Base-by-base conservation (phyloP, 2,888 invertebrate genomes). In the Lydus trimaculatus region DNA sequence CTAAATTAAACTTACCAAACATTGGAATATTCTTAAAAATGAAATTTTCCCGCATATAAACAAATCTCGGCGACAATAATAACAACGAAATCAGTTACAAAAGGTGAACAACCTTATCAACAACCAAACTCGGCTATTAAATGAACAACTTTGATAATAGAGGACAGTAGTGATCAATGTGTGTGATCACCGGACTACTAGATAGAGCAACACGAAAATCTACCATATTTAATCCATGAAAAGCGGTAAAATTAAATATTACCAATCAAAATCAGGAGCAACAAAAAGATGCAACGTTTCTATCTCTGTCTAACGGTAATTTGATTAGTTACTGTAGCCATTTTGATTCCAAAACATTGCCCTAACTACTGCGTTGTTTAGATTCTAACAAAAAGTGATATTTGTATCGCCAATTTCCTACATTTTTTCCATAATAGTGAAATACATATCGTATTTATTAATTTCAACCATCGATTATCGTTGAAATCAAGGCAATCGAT, bases 1-100 rank as follows among this genome's bases (percentile, higher is more conserved):
- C 17, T 17, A 43, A 43, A 13, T 43, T 11, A 17, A 43, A 43
- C 48, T 52, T 52, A 52, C 48, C 23, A 2, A 52, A 11, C 11
- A 8, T 52, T 52, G 11, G 11, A 52, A 9, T 23, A 52, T 52
- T 23, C 23, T 52, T 23, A 52, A 52, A 68, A 60, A 63, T 64
- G 64, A 67, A 67, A 63, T 67, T 64, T 67, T 67, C 68, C 64
- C 64, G 64, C 64, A 68, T 68, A 67, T 67, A 67, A 67, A 67
- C 67, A 67, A 67, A 48, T 6, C 20, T 8, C 2, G 9, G 20
- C 17, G 48, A 17, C 48, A 48, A 48, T 20, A 20, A 33, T n/a
- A n/a, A n/a, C n/a, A 67, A 64, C 64, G 36, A 67, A 58, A 58
- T 31, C 64, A 64, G 64, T 67, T 63, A 67, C n/a, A n/a, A 39